These are phyloP conservation scores for Sebastiscus albofasciatus DNA, from an alignment of 2,797 vertebrate genomes.

Conservation along the genomic window DNA sequence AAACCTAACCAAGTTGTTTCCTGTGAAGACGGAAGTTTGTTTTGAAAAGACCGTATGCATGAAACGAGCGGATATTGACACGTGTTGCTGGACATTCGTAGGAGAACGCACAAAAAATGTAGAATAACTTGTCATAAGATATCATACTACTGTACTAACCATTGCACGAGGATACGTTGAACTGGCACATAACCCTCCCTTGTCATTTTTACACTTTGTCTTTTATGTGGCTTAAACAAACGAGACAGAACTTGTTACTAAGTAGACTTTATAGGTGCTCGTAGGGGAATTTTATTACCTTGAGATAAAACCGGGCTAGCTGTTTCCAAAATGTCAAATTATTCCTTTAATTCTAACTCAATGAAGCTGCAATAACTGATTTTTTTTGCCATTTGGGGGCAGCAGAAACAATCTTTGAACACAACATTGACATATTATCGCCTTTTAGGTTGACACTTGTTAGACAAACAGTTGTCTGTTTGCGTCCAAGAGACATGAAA, in stretches of 20 bases:
- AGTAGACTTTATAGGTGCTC: neutral
- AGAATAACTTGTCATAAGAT: too few species aligned
- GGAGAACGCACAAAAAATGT: too few species aligned
- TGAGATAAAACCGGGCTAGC: neutral
- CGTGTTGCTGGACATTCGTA: fast-evolving
- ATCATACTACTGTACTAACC: too few species aligned
- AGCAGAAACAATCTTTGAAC: neutral
- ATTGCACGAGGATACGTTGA: too few species aligned
- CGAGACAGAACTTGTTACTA: neutral
- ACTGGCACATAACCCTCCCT: neutral
- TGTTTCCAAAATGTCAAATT: neutral
- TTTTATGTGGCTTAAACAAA: neutral
- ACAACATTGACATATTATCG: neutral
- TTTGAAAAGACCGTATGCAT: too few species aligned
- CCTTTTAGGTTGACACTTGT: neutral
- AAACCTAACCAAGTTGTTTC: too few species aligned
- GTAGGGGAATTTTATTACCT: neutral
- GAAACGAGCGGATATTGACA: too few species aligned
- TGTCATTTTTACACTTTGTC: neutral
- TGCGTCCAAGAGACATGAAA: neutral
- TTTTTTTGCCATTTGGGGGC: neutral
- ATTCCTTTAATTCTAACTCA: neutral
- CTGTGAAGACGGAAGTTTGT: too few species aligned
- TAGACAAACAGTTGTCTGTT: neutral
- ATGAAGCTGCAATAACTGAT: neutral